These are phyloP conservation scores for Pheosia gnoma DNA, from an alignment of 2,888 invertebrate species.

Conservation along the genomic window DNA sequence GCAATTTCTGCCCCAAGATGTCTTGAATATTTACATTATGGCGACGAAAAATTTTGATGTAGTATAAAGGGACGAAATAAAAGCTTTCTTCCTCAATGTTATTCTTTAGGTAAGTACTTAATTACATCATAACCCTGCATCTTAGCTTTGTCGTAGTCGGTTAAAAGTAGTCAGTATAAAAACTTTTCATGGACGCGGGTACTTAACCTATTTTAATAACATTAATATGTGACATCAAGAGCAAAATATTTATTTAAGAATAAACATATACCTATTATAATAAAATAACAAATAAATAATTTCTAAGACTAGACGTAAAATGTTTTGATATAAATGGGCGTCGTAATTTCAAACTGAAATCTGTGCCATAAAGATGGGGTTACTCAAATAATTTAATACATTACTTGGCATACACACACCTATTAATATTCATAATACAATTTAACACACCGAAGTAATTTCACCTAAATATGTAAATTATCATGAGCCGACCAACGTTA, in stretches of 20 bases:
- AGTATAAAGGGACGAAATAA: not conserved
- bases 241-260: not conserved
- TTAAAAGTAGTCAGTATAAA: too few relatives aligned
- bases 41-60: conserved; percentile 31
- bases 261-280: not conserved
- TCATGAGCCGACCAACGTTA: conserved; percentile 84
- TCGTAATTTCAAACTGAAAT: conserved; percentile 49
- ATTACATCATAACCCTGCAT: too few relatives aligned
- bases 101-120: too few relatives aligned
- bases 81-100: too few relatives aligned
- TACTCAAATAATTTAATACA: conserved; percentile 66
- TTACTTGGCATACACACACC: conserved; percentile 63
- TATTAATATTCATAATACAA: conserved; percentile 85
- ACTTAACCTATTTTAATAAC: too few relatives aligned
- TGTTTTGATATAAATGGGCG: not conserved
- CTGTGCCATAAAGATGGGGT: conserved; percentile 68
- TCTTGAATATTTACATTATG: conserved; percentile 40
- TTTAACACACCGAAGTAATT: conserved; percentile 83
- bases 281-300: too few relatives aligned
- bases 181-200: too few relatives aligned
- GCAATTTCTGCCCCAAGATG: conserved; percentile 57
- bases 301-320: too few relatives aligned
- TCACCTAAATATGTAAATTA: conserved; percentile 85
- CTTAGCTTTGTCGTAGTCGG: too few relatives aligned
- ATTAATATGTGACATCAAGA: too few relatives aligned